Percentiles rank a stretch among this genome's conserved stretches.
These are phyloP conservation scores for Phorcus lineatus DNA, from an alignment of 2,888 invertebrate genomes.

Conservation along the genomic window DNA sequence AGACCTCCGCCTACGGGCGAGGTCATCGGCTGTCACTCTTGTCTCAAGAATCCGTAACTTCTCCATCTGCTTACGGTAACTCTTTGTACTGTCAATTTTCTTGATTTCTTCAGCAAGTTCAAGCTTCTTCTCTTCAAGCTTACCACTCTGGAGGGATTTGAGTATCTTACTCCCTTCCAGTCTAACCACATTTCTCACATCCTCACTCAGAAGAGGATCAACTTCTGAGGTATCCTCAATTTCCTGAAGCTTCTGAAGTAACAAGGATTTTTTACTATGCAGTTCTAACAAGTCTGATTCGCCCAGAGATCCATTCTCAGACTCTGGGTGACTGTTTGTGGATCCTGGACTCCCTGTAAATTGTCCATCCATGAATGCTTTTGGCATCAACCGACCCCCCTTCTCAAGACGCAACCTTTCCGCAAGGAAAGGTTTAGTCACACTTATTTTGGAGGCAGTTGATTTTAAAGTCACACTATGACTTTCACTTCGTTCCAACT, in stretches of 20 bases:
- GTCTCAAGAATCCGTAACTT: slow-evolving; percentile 46
- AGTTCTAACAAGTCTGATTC: slow-evolving; percentile 66
- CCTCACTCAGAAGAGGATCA: slow-evolving; percentile 26
- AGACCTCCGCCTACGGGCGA: not conserved
- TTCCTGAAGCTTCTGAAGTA: slow-evolving; percentile 71
- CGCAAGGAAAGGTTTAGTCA: slow-evolving; percentile 19
- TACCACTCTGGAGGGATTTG: slow-evolving; percentile 16
- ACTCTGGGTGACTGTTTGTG: slow-evolving; percentile 60
- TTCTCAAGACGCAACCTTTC: slow-evolving; percentile 11
- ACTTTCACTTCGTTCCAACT: slow-evolving; percentile 32
- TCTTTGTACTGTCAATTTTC: slow-evolving; percentile 59
- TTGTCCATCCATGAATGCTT: slow-evolving; percentile 23
- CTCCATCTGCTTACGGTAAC: slow-evolving; percentile 70
- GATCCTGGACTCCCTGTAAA: slow-evolving; percentile 58
- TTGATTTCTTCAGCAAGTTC: slow-evolving; percentile 48
- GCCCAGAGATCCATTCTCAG: slow-evolving; percentile 80
- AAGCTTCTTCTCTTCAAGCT: slow-evolving; percentile 33
- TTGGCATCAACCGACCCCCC: not conserved
- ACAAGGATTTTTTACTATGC: slow-evolving; percentile 70
- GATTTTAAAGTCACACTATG: slow-evolving; percentile 30
- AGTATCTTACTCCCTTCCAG: slow-evolving; percentile 14
- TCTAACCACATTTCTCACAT: slow-evolving; percentile 27
- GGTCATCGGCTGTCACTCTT: slow-evolving; percentile 19
- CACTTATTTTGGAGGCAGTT: slow-evolving; percentile 21
- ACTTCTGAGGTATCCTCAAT: slow-evolving; percentile 60